Evolutionary conservation across 2,113 vertebrate species (phyloP).

Genomic region (Eurypyga helias): DNA sequence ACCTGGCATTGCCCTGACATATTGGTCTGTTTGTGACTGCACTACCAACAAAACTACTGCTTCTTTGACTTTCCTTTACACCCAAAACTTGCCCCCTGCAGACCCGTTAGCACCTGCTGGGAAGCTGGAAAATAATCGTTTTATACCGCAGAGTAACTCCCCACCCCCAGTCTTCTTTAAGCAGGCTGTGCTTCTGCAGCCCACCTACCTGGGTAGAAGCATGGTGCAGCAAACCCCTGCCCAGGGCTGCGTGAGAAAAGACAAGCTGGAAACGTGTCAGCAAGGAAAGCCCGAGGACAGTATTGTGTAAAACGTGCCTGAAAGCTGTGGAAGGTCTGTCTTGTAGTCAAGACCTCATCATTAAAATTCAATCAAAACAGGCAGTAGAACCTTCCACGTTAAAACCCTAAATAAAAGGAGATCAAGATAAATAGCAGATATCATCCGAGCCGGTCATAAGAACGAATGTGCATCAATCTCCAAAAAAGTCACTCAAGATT

Average conservation of each 20-base stretch:
- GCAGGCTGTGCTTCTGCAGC: background rate
- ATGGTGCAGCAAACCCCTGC: background rate
- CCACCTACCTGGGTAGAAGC: background rate
- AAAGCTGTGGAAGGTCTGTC: slow-evolving; percentile 25
- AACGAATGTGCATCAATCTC: slow-evolving; percentile 80
- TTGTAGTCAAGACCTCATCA: slow-evolving; percentile 44
- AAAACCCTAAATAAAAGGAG: slow-evolving; percentile 83
- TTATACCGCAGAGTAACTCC: background rate
- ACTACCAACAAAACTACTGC: background rate
- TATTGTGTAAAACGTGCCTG: slow-evolving; percentile 1
- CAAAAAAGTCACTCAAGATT: slow-evolving; percentile 79
- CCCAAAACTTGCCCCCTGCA: background rate
- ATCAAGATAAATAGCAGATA: slow-evolving; percentile 89
- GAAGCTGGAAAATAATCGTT: background rate
- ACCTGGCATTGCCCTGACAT: background rate
- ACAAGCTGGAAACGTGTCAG: slow-evolving; percentile 11
- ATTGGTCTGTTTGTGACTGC: background rate
- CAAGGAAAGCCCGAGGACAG: background rate
- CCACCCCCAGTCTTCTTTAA: background rate
- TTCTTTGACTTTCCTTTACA: background rate
- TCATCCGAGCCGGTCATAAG: slow-evolving; percentile 79
- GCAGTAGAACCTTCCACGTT: slow-evolving; percentile 65
- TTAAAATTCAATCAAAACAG: slow-evolving; percentile 65
- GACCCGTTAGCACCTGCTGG: background rate
- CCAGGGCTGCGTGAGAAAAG: background rate